phyloP scores from a whole-genome alignment of 2,888 invertebrate genomes.

The Saturnia pavonia region DNA sequence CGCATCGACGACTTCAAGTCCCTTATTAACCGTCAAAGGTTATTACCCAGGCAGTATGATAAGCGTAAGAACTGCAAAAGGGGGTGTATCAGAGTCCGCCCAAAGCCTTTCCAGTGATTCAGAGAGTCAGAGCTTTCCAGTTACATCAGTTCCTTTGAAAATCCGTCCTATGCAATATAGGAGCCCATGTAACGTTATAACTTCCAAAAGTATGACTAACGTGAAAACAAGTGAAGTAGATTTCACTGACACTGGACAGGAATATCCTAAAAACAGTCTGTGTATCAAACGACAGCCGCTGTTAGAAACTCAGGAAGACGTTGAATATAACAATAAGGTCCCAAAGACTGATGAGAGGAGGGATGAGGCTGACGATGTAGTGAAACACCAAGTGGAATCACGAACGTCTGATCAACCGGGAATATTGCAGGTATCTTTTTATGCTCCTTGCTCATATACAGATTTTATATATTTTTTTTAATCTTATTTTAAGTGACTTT shows the following conservation, averaged over 20 bases:
- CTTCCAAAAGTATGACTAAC: conserved; percentile 84
- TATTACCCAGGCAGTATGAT: conserved; percentile 84
- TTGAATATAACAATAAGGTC: conserved; percentile 77
- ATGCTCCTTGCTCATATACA: not conserved
- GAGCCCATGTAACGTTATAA: conserved; percentile 67
- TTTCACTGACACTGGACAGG: conserved; percentile 71
- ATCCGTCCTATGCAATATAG: conserved; percentile 76
- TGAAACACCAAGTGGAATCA: conserved; percentile 44
- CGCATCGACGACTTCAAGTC: conserved; percentile 86
- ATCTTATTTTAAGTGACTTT: too few relatives aligned
- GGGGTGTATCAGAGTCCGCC: conserved; percentile 83
- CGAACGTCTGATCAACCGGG: conserved; percentile 75
- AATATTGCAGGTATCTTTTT: conserved; percentile 82
- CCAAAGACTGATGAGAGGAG: conserved; percentile 70
- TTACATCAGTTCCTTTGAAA: conserved; percentile 79
- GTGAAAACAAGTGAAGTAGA: conserved; percentile 79
- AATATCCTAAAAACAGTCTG: conserved; percentile 55
- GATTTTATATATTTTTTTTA: not conserved
- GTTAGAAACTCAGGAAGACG: conserved; percentile 67
- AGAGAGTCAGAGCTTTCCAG: conserved; percentile 80
- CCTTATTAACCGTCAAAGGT: conserved; percentile 83
- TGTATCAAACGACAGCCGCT: conserved; percentile 78
- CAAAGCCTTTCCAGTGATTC: conserved; percentile 86
- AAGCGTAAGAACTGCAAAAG: conserved; percentile 83
- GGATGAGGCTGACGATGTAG: conserved; percentile 49